Evolutionary conservation across 2,113 vertebrate species (phyloP), one percentile per base, ranked within the genome.

Genomic region (Psittacula cyanocephala): DNA sequence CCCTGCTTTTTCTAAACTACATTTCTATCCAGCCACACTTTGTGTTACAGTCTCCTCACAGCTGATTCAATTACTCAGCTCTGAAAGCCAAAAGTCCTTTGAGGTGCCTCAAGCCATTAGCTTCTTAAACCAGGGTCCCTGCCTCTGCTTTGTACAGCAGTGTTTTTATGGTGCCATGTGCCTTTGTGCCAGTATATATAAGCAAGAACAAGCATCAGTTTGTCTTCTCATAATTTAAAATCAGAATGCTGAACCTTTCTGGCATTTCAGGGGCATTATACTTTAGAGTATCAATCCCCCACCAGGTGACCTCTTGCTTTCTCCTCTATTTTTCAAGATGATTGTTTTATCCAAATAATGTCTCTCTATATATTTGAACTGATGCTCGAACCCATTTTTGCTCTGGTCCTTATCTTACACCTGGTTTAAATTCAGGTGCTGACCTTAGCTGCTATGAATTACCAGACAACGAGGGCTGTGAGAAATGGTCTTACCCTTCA

Each of bases 401-500:
- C 33, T 79, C 33, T 24, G 5, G 29, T 86, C 15, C 49, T 82
- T 71, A 35, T 35, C 35, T 78, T 44, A 17, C 3, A 23, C 0
- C 0, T 47, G 10, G 17, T 53, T 90, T 86, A 80, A 86, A 74
- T 43, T 28, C 55, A 62, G 28, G 9, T 63, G 49, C 63, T 89
- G 75, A 49, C 41, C 53, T 59, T 18, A 49, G 17, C n/a, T 88
- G 17, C 29, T 72, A 4, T 1, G 3, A 12, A 76, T 59, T 23
- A 75, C 46, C 59, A 83, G 59, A 62, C 8, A 7, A 9, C 0
- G 1, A 43, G 9, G 27, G 24, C 64, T 59, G 31, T 0, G 0
- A 70, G 23, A 77, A 20, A 46, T 5, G 7, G 39, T 44, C 28
- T 43, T 59, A 43, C 59, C 37, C 25, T 33, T 81, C 41, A 46